A percentile compares a stretch with the other conserved stretches of the same genome.
These are phyloP conservation scores for Hermodice carunculata DNA, from an alignment of 2,888 invertebrate species.

Conservation along the genomic window DNA sequence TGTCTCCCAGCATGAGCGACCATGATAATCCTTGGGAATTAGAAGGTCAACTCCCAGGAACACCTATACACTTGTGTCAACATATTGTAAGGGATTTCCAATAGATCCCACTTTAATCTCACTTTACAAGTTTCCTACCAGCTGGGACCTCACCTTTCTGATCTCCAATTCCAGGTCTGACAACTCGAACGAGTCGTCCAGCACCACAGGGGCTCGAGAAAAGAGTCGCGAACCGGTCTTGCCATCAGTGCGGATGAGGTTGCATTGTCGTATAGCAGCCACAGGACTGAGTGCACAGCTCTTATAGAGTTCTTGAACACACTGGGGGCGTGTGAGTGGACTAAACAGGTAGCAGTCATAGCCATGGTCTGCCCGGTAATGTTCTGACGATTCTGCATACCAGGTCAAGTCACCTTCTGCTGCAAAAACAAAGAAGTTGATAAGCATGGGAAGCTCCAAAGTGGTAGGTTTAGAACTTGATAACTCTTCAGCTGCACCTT, in stretches of 20 bases:
- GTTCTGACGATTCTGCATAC: constrained; percentile 76
- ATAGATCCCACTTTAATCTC: no score
- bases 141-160: constrained; percentile 12
- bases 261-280: constrained; percentile 46
- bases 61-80: no score
- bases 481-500: no score
- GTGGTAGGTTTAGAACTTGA: no score
- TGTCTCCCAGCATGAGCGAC: no score
- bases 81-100: no score
- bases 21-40: no score
- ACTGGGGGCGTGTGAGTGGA: constrained; percentile 80
- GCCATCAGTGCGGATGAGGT: constrained; percentile 29
- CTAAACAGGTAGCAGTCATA: constrained; percentile 83
- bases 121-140: no score
- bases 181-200: constrained; percentile 12
- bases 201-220: constrained; percentile 17
- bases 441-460: background rate
- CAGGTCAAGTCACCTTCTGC: constrained; percentile 93
- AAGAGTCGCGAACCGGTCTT: constrained; percentile 26
- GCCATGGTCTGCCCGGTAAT: constrained; percentile 79
- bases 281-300: constrained; percentile 76
- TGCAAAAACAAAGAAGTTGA: constrained; percentile 76
- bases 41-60: no score
- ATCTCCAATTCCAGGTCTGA: constrained; percentile 4
- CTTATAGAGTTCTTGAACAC: constrained; percentile 83